Conservation (phyloP, 2,797 vertebrate genomes). For the Diceros bicornis region DNA sequence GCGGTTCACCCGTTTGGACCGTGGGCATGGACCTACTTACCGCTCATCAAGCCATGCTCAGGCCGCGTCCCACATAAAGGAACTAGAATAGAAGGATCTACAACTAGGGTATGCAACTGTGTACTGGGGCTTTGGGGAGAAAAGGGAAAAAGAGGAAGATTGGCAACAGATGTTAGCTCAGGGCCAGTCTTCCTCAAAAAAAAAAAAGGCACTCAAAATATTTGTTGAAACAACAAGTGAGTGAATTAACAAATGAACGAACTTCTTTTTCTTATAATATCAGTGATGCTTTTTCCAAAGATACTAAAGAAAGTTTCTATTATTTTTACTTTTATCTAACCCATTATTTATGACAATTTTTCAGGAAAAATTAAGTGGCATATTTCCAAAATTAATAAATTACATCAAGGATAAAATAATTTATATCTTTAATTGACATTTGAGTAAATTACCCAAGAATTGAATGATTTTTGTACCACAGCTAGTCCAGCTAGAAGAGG, state of each 20-base stretch:
- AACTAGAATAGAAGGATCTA: no score
- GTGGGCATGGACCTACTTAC: no score
- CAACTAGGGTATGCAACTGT: no score
- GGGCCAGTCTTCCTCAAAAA: no score
- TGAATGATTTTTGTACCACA: conserved; percentile 1
- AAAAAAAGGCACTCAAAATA: background rate
- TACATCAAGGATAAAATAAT: conserved; percentile 34
- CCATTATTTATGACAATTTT: conserved; percentile 8
- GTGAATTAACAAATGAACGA: background rate
- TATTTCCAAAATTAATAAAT: conserved; percentile 26
- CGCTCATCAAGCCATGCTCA: no score
- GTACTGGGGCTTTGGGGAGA: no score
- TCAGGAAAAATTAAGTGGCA: background rate
- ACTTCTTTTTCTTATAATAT: conserved; percentile 29
- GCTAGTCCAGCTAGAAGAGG: background rate
- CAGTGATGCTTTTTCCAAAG: conserved; percentile 31
- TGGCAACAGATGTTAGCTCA: no score
- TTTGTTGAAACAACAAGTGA: conserved; percentile 57
- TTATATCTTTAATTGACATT: background rate
- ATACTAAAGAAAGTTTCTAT: background rate
- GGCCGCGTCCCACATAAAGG: no score
- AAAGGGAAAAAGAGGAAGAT: no score
- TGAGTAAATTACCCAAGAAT: background rate
- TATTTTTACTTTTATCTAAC: conserved; percentile 32
- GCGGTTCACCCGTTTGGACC: no score